These are phyloP conservation scores for Autographa gamma DNA, from an alignment of 2,888 invertebrate genomes.

Conservation along the genomic window DNA sequence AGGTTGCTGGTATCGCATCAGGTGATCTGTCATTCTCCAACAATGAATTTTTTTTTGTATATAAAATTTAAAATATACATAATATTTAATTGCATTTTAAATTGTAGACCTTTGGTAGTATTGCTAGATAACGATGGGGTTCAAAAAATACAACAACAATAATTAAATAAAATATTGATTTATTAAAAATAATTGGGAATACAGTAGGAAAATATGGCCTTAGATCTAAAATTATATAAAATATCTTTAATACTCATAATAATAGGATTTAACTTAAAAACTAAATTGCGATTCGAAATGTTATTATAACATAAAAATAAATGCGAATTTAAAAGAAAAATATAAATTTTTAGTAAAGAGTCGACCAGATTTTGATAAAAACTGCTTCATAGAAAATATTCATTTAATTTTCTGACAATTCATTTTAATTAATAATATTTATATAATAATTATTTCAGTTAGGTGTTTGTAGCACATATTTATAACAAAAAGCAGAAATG, in stretches of 20 bases:
- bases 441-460: no score
- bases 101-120: no score
- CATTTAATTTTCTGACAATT: no score
- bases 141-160: slow-evolving; percentile 9
- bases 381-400: neutral
- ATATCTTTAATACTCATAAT: slow-evolving; percentile 37
- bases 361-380: slow-evolving; percentile 58
- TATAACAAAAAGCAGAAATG: no score
- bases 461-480: no score
- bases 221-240: slow-evolving; percentile 20
- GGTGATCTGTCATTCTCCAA: no score
- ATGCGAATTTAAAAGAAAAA: slow-evolving; percentile 35
- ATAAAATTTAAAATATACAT: no score
- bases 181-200: slow-evolving; percentile 39
- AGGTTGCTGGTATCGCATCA: no score
- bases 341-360: slow-evolving; percentile 24
- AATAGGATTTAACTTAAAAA: slow-evolving; percentile 29
- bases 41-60: no score
- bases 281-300: slow-evolving; percentile 38
- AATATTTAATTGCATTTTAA: no score
- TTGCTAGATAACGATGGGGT: no score
- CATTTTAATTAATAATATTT: no score
- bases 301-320: slow-evolving; percentile 47
- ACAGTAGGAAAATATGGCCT: slow-evolving; percentile 43
- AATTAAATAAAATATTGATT: slow-evolving; percentile 43